Percentiles rank a stretch among this genome's conserved stretches.
phyloP scores from a whole-genome alignment of 2,113 vertebrate genomes.

The Delphinapterus leucas region DNA sequence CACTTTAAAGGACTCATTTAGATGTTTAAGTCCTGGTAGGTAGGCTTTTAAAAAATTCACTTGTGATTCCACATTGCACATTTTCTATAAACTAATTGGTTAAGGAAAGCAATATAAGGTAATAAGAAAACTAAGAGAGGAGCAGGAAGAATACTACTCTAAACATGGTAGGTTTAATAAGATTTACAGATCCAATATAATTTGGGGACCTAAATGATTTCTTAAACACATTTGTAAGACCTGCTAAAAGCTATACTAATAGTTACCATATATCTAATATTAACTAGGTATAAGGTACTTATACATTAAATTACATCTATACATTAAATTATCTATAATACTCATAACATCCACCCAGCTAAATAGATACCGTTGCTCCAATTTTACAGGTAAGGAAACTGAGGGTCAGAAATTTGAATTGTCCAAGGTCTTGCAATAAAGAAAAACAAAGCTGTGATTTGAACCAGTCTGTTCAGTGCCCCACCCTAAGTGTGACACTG shows the following conservation, averaged over 20 bases:
- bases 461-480: not conserved
- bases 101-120: constrained; percentile 17
- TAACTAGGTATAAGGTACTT: constrained; percentile 11
- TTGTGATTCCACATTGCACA: constrained; percentile 49
- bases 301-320: constrained; percentile 15
- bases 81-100: constrained; percentile 60
- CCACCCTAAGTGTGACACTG: not conserved
- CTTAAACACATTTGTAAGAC: constrained; percentile 48
- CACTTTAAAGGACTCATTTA: constrained; percentile 42
- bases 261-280: constrained; percentile 37
- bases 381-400: constrained; percentile 30
- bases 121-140: constrained; percentile 8
- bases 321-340: constrained; percentile 38
- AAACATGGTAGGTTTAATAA: constrained; percentile 40
- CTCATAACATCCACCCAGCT: not conserved
- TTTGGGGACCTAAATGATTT: constrained; percentile 43
- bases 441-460: not conserved
- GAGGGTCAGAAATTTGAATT: constrained; percentile 29
- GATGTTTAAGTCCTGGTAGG: constrained; percentile 28
- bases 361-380: not conserved
- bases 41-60: constrained; percentile 56
- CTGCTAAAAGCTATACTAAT: constrained; percentile 44
- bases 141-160: not conserved
- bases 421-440: not conserved
- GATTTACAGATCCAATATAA: constrained; percentile 55